Evolutionary conservation across 2,113 vertebrate species (phyloP), one percentile per base, ranked within the genome.

Genomic region (Crocuta crocuta): DNA sequence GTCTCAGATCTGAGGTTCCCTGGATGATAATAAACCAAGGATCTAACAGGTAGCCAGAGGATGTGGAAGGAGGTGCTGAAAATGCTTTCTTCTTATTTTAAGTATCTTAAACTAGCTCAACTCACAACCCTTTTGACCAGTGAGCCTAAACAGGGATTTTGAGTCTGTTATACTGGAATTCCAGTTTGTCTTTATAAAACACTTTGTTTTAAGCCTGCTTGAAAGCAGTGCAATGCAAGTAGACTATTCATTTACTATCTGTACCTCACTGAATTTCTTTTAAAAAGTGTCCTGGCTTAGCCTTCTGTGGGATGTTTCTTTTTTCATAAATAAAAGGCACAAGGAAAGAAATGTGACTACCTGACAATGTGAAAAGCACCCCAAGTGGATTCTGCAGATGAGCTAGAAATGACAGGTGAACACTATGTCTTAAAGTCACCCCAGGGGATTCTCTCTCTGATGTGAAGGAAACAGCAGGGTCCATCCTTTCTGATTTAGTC

Each of bases 401-500:
- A 95, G 82, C 78, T 61, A 97, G 82, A 98, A 98, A 97, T 83
- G 65, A 81, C 88, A 98, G 87, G 94, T 81, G 97, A 98, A 96
- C 48, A 92, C 19, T 80, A 15, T 89, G 63, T 91, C 91, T 97
- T 98, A 96, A 98, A 98, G 65, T 93, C 92, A 97, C 96, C 86
- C 66, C n/a, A 92, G 97, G 96, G 94, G 76, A 98, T 89, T 94
- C 65, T 92, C 55, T 94, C 48, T 96, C 80, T 97, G 88, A 97
- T 98, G 83, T 87, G 92, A 97, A 81, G 90, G 71, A 96, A 98
- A 83, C 97, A 98, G 96, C 96, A 97, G 97, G 96, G 98, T 96
- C 95, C 94, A 89, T 81, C 1, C 70, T 94, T 92, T 98, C 81
- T 95, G 82, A 98, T 97, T 98, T 91, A 97, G 50, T 79, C n/a